Base-by-base conservation (phyloP, 2,888 invertebrate genomes). In the Scaptomyza cyrtandrae region DNA sequence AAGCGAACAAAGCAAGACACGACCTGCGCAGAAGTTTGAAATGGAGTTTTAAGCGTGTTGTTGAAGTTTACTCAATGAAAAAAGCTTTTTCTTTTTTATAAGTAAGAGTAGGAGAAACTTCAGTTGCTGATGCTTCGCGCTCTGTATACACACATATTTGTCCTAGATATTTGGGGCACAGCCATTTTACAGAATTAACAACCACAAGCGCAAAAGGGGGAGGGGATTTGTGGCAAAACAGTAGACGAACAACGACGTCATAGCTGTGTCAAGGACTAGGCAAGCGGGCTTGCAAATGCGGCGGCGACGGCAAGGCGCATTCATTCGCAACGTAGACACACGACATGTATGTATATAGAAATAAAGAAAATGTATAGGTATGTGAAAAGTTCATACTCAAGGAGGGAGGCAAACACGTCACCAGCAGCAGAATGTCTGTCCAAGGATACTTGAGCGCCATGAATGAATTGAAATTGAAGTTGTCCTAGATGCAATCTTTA, bases 1-100 rank as follows among this genome's bases (percentile, higher is more conserved):
- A 62, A 62, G 65, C 66, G 29, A 60, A 35, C 54, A 74, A 76
- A 74, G 70, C 70, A 64, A 53, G 52, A 69, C 62, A 71, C 80
- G 86, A 86, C 85, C 86, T 86, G 85, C 85, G 85, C 85, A 85
- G 70, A 83, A 75, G 68, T 71, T 64, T 88, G 61, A 68, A 70
- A 33, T 64, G 70, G 71, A 80, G 85, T 88, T 84, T 71, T 68
- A 71, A 65, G 57, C 70, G 59, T 59, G 49, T 9, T 66, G 50
- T 13, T 66, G 58, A 54, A 88, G 84, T 84, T 85, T 85, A 62
- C 73, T 86, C 79, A 86, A 86, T 86, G 85, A 86, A 86, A 87
- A 86, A 84, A 77, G 87, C 79, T 88, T 72, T 68, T 61, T 6
- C 11, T 37, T n/a, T n/a, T 14, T 0, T 14, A 14, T 48, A 35